Evolutionary conservation across 2,797 vertebrate genomes (phyloP), one percentile per base, ranked within the genome.

Genomic region (Lindbergichthys nudifrons): DNA sequence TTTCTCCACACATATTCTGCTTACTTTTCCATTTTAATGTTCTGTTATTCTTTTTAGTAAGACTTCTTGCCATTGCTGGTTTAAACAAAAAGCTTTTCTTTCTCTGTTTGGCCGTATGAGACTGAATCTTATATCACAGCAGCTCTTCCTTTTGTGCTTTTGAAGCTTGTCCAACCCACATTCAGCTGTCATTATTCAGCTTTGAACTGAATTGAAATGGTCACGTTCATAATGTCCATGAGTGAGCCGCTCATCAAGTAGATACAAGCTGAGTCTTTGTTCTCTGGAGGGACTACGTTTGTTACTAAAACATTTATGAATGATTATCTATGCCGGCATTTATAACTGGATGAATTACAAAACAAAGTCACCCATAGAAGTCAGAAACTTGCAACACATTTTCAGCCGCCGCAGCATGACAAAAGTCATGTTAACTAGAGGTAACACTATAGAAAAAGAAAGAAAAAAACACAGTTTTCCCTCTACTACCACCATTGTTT

Each of bases 171-270:
- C 65, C 71, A 84, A 81, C 75, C 74, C 75, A 84, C 61, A 77
- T 71, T 84, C 81, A 82, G 75, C 74, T 71, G 82, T 75, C 76
- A 58, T 84, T 82, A 73, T 81, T 73, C 57, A 13, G 21, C 81
- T 83, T 74, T 82, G 77, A 75, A 77, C 73, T 63, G 67, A 80
- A 79, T 68, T 74, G 71, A 77, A 87, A 83, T 30, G 50, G 46
- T 59, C 70, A 66, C n/a, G 46, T 79, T 72, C 67, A 56, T 46
- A 5, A 42, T 57, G 71, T 66, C 65, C 52, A 1, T 12, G 52
- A 77, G 23, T 45, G 75, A 82, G 62, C 41, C 56, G 15, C 65
- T 82, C 71, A 70, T 81, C 47, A 64, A 54, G 43, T 30, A 68
- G 76, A 83, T 53, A 79, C 71, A 74, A 77, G 73, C 66, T 18